A percentile compares a stretch with the other conserved stretches of the same genome.
Evolutionary conservation across 2,113 vertebrate genomes (phyloP).

Genomic region (Chiloscyllium plagiosum): DNA sequence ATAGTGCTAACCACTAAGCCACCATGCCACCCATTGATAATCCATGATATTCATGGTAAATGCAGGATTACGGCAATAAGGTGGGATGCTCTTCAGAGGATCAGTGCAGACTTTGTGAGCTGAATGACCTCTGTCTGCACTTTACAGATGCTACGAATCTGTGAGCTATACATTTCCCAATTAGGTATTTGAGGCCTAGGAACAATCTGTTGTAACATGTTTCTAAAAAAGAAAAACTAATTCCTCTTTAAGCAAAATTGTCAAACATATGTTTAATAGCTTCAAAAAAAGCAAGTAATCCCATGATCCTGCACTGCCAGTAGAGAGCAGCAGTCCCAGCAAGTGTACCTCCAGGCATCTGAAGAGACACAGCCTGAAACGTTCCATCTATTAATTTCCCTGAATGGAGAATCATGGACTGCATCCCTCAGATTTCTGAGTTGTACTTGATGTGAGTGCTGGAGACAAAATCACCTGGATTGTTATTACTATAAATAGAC

Average conservation of each 20-base stretch:
- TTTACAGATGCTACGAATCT: too few species aligned
- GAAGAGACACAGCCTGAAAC: background rate
- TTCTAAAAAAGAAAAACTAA: background rate
- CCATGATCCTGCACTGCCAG: background rate
- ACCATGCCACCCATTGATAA: too few species aligned
- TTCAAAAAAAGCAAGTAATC: background rate
- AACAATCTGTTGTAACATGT: background rate
- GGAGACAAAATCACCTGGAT: background rate
- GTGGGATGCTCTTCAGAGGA: too few species aligned
- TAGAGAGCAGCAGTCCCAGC: background rate
- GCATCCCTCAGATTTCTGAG: background rate
- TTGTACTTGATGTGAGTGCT: background rate
- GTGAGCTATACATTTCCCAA: background rate
- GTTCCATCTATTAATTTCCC: background rate
- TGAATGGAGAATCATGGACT: background rate
- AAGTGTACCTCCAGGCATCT: background rate
- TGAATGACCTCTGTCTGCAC: too few species aligned
- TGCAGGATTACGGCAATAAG: too few species aligned
- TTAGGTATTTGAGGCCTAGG: background rate
- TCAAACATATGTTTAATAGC: background rate
- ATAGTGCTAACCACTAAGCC: too few species aligned
- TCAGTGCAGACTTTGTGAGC: too few species aligned
- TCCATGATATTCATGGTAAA: too few species aligned
- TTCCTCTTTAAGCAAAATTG: background rate
- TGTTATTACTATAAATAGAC: background rate